A percentile compares a stretch with the other conserved stretches of the same genome.
Conservation (phyloP, 2,888 invertebrate species). For the Teleogryllus oceanicus region DNA sequence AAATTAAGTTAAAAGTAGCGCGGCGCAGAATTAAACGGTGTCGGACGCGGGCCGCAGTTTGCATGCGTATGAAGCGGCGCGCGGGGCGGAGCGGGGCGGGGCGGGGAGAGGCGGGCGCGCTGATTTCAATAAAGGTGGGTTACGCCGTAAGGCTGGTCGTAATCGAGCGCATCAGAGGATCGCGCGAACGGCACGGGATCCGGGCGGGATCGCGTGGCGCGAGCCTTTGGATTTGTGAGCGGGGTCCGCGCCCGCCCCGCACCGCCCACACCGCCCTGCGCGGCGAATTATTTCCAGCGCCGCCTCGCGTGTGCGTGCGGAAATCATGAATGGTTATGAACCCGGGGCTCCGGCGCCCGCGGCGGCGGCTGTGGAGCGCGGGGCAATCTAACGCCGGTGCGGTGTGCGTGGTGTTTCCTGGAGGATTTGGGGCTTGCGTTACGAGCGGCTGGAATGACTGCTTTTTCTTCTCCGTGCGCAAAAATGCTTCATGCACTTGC, state of each 20-base stretch:
- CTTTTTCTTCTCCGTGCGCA: no score
- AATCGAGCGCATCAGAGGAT: background rate
- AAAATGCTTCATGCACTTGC: no score
- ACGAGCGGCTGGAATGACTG: no score
- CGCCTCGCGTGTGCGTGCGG: background rate
- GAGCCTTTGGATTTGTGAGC: constrained; percentile 9
- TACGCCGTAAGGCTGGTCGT: background rate
- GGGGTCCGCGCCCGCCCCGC: background rate
- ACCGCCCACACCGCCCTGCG: background rate
- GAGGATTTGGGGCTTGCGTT: no score
- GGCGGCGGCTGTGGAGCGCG: no score
- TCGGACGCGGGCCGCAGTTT: background rate
- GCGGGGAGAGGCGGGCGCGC: background rate
- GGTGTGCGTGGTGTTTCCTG: no score
- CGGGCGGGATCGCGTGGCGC: background rate
- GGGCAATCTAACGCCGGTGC: no score
- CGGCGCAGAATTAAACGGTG: background rate
- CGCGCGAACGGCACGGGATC: background rate
- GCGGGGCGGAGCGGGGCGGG: background rate
- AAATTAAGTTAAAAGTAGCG: constrained; percentile 18
- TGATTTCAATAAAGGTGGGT: constrained; percentile 10
- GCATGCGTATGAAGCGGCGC: background rate
- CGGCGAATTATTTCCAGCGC: background rate
- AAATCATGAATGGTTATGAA: background rate
- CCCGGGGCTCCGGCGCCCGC: background rate